Percentiles rank a stretch among this genome's conserved stretches.
Conservation (phyloP, 1,140 invertebrate genomes). For the Camponotus pennsylvanicus region DNA sequence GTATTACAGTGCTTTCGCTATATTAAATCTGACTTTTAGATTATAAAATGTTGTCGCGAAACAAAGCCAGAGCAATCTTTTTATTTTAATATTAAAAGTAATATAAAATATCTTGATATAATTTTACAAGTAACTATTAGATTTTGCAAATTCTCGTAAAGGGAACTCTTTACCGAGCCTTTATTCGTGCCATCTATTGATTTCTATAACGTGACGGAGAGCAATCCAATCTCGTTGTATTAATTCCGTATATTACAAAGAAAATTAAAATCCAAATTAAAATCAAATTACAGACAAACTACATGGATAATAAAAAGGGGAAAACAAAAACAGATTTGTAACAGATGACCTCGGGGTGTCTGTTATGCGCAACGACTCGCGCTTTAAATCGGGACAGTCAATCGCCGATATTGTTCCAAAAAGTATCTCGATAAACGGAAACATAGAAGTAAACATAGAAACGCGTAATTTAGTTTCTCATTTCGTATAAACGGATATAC, state of each 20-base stretch:
- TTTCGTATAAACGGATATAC: neutral
- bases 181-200: neutral
- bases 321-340: neutral
- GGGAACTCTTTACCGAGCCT: neutral
- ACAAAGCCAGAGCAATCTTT: neutral
- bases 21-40: slow-evolving; percentile 1
- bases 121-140: neutral
- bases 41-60: neutral
- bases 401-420: slow-evolving; percentile 11
- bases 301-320: slow-evolving; percentile 7
- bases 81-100: neutral
- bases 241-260: neutral
- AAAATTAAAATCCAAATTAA: neutral
- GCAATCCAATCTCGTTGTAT: neutral
- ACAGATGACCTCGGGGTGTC: neutral
- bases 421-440: neutral
- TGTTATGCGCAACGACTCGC: neutral
- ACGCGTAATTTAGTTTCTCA: slow-evolving; percentile 20
- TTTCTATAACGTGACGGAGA: neutral
- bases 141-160: neutral
- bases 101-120: neutral
- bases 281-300: slow-evolving; percentile 2
- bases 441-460: neutral
- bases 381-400: slow-evolving; percentile 18
- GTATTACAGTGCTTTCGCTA: neutral